Evolutionary conservation across 2,888 invertebrate genomes (phyloP).

Genomic region (Nomada fabriciana): DNA sequence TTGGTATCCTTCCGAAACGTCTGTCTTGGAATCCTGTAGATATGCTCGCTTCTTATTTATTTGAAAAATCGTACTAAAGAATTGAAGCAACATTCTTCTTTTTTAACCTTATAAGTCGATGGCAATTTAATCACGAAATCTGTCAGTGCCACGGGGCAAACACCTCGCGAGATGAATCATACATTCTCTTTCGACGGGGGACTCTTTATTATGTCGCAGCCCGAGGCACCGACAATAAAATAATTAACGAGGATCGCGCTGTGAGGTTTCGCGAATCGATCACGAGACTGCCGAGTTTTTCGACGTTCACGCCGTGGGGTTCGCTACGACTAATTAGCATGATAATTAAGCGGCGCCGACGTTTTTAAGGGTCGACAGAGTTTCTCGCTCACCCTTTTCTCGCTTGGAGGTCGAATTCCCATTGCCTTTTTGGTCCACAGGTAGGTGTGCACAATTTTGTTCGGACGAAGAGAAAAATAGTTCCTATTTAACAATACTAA

Average conservation of each 20-base stretch:
- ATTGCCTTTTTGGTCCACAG: neutral
- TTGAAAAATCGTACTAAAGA: too few relatives aligned
- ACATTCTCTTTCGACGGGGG: neutral
- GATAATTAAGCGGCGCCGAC: constrained; percentile 72
- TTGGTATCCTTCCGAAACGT: too few relatives aligned
- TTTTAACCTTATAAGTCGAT: neutral
- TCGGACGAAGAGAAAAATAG: constrained; percentile 21
- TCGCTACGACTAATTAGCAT: constrained; percentile 72
- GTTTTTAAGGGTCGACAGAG: constrained; percentile 57
- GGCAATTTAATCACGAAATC: constrained; percentile 14
- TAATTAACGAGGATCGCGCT: constrained; percentile 67
- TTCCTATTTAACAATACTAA: too few relatives aligned
- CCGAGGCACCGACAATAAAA: constrained; percentile 60
- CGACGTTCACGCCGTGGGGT: constrained; percentile 57
- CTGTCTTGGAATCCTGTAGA: too few relatives aligned
- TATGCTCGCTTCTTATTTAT: too few relatives aligned
- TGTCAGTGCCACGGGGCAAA: constrained; percentile 18
- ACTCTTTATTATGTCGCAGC: constrained; percentile 44
- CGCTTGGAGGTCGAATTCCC: constrained; percentile 50
- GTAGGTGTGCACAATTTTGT: neutral
- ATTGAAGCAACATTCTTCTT: too few relatives aligned
- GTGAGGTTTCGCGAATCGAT: constrained; percentile 68
- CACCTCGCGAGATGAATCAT: constrained; percentile 25
- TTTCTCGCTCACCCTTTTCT: constrained; percentile 31
- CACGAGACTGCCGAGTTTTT: constrained; percentile 57